Percentiles rank a stretch among this genome's conserved stretches.
phyloP scores from a whole-genome alignment of 2,113 vertebrate genomes.

The Acinonyx jubatus region DNA sequence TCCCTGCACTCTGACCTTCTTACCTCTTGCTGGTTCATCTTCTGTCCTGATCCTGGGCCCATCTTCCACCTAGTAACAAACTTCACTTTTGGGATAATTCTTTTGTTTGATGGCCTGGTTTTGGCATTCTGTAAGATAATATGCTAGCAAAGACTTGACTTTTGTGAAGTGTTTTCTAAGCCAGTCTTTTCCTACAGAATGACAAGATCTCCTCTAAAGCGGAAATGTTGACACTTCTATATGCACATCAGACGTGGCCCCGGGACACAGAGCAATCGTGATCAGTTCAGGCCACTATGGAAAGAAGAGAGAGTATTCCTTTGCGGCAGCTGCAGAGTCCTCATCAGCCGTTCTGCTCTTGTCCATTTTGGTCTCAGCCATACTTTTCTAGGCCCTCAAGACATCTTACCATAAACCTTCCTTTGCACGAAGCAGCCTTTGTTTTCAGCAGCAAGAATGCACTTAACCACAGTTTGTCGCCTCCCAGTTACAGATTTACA shows the following conservation, averaged over 20 bases:
- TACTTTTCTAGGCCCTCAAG: neutral
- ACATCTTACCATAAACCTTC: neutral
- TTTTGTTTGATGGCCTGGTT: neutral
- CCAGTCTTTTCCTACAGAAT: neutral
- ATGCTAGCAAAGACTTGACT: neutral
- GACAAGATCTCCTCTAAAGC: neutral
- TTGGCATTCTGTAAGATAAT: neutral
- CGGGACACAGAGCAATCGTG: neutral
- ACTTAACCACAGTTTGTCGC: neutral
- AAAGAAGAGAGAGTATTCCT: neutral
- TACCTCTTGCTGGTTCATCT: neutral
- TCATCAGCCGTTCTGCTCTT: neutral
- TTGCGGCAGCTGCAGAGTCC: too few species aligned
- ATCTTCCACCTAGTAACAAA: neutral
- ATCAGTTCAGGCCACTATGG: neutral
- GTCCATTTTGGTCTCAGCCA: neutral
- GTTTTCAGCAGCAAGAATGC: neutral
- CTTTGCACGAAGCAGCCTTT: neutral
- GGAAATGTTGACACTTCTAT: neutral
- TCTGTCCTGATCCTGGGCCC: neutral
- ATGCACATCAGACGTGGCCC: neutral
- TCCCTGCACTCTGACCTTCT: neutral
- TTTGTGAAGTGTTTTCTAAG: neutral
- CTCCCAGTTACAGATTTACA: neutral
- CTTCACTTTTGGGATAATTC: neutral